A percentile compares a stretch with the other conserved stretches of the same genome.
phyloP scores from a whole-genome alignment of 2,113 vertebrate genomes.

The Myotis yumanensis region DNA sequence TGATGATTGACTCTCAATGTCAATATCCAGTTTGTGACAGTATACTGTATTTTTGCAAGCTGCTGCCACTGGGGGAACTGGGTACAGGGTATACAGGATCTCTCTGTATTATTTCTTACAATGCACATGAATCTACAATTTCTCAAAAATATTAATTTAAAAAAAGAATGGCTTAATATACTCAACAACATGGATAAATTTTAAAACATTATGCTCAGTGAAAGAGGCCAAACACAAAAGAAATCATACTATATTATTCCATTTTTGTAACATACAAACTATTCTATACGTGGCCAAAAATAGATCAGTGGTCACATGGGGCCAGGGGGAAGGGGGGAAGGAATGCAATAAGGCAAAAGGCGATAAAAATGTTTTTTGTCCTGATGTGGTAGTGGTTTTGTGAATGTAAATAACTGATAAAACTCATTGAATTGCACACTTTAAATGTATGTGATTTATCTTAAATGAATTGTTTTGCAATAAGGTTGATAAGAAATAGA shows the following conservation, averaged over 20 bases:
- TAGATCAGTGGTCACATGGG: background rate
- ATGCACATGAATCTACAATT: background rate
- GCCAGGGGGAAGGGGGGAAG: too few relatives aligned
- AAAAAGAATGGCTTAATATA: background rate
- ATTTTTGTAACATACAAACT: background rate
- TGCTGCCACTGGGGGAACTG: background rate
- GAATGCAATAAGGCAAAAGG: background rate
- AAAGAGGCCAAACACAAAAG: background rate
- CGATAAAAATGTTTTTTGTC: background rate
- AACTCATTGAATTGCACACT: background rate
- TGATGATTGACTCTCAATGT: background rate
- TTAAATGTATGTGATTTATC: background rate
- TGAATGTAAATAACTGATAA: background rate
- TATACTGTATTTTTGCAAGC: background rate
- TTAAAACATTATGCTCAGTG: background rate
- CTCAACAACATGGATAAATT: background rate
- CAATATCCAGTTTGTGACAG: background rate
- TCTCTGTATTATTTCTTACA: background rate
- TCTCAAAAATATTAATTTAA: background rate
- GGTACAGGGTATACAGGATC: background rate
- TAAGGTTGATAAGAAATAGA: background rate
- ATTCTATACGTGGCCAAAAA: background rate
- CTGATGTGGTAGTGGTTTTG: background rate
- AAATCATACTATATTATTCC: background rate
- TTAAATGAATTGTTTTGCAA: slow-evolving; percentile 4